phyloP scores from a whole-genome alignment of 2,888 invertebrate species.

The Brenthis hecate region DNA sequence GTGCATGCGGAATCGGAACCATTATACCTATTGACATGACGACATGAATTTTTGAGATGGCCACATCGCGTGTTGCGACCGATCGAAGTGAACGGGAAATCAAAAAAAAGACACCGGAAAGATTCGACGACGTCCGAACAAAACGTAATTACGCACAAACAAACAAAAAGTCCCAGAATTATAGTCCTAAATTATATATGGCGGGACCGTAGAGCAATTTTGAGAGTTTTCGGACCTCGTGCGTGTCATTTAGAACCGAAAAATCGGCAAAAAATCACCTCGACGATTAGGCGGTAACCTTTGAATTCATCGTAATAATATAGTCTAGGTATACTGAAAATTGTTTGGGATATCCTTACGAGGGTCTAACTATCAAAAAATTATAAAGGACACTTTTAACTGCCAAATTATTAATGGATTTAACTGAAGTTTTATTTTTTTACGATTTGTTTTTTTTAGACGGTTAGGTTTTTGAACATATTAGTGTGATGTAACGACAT shows the following conservation, averaged over 20 bases:
- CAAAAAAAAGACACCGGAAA: slow-evolving; percentile 41
- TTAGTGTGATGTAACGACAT: no score
- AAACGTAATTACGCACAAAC: slow-evolving; percentile 59
- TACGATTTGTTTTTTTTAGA: no score
- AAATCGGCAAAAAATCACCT: slow-evolving; percentile 37
- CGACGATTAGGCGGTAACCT: slow-evolving; percentile 45
- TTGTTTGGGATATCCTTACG: no score
- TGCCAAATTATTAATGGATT: no score
- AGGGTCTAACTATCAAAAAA: no score
- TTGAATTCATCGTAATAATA: slow-evolving; percentile 42
- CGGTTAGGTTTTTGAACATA: no score
- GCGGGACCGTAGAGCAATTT: slow-evolving; percentile 51
- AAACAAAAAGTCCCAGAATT: slow-evolving; percentile 62
- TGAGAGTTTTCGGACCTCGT: slow-evolving; percentile 47
- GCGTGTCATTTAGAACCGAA: slow-evolving; percentile 57
- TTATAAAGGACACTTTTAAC: no score
- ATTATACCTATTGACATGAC: no score
- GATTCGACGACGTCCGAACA: slow-evolving; percentile 45
- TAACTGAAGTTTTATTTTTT: no score
- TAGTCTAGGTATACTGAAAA: slow-evolving; percentile 21
- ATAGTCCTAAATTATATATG: slow-evolving; percentile 71
- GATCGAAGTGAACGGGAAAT: slow-evolving; percentile 17
- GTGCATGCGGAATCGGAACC: no score
- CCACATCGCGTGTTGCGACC: slow-evolving; percentile 4
- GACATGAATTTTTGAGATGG: no score